A percentile compares a stretch with the other conserved stretches of the same genome.
phyloP scores from a whole-genome alignment of 2,113 vertebrate species.

The human (Homo sapiens) region GRCh38 chr14:65730001-65730500 shows the following conservation, averaged over 20 bases:
- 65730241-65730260: not conserved
- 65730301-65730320: not conserved
- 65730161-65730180: not conserved
- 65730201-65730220: not conserved
- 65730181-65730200: slow-evolving; percentile 44
- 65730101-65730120: not conserved
- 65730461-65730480: too few relatives aligned
- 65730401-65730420: too few relatives aligned
- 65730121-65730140: not conserved
- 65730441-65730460: too few relatives aligned
- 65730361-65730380: not conserved
- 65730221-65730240: not conserved
- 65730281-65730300: not conserved
- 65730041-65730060: slow-evolving; percentile 1
- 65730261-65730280: not conserved
- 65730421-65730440: too few relatives aligned
- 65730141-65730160: not conserved
- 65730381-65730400: not conserved
- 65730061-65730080: slow-evolving; percentile 15
- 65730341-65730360: not conserved
- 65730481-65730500: too few relatives aligned
- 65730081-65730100: not conserved
- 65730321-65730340: not conserved
- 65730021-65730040: slow-evolving; percentile 1
- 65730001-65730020: not conserved